Evolutionary conservation across 2,888 invertebrate species (phyloP).

Genomic region (Idaea aversata): DNA sequence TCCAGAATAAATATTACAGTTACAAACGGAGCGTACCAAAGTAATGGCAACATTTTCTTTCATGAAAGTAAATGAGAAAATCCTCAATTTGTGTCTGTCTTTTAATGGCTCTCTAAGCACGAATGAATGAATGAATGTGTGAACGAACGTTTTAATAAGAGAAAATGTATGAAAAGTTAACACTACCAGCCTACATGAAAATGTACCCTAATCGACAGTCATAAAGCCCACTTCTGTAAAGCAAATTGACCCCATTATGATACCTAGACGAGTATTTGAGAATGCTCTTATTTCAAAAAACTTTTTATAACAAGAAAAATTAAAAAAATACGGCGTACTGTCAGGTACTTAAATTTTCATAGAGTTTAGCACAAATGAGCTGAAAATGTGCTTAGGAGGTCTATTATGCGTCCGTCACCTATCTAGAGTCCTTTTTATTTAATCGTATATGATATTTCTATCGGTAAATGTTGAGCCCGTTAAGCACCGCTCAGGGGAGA

Average conservation of each 20-base stretch:
- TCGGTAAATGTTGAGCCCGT: no score
- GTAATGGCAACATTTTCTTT: no score
- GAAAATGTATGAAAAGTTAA: neutral
- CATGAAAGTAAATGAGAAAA: neutral
- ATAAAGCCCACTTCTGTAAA: neutral
- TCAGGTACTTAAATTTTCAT: no score
- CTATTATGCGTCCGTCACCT: no score
- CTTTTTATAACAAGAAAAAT: neutral
- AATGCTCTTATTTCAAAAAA: neutral
- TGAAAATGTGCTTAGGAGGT: no score
- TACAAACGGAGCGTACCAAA: no score
- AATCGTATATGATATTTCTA: no score
- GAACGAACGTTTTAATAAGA: neutral
- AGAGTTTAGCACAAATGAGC: no score
- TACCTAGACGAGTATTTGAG: neutral
- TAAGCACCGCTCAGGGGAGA: no score
- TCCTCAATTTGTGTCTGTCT: neutral
- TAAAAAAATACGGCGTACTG: no score
- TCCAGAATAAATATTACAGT: no score
- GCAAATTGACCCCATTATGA: neutral
- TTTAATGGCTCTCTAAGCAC: neutral
- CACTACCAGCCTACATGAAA: neutral
- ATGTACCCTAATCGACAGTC: neutral
- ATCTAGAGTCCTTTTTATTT: no score
- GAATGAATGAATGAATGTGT: constrained; percentile 1